A percentile compares a stretch with the other conserved stretches of the same genome.
Conservation (phyloP, 2,797 vertebrate genomes). For the Chelidonichthys spinosus region DNA sequence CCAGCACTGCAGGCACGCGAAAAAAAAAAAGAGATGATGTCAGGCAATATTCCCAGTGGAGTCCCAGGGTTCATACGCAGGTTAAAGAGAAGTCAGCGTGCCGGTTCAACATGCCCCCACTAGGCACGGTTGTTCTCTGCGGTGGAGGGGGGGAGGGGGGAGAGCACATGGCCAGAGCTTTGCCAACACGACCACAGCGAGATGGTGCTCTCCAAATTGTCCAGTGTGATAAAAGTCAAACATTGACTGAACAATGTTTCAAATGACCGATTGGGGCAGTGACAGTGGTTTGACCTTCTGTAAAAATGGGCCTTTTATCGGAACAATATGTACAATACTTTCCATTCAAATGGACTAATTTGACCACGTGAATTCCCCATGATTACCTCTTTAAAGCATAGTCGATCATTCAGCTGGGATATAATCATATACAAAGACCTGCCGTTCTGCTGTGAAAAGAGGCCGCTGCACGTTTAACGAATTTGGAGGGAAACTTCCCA, state of each 20-base stretch:
- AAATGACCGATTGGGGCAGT: conserved; percentile 72
- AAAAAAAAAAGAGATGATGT: conserved; percentile 44
- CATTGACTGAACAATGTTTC: conserved; percentile 59
- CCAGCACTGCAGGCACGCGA: conserved; percentile 66
- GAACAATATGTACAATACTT: conserved; percentile 75
- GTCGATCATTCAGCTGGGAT: conserved; percentile 55
- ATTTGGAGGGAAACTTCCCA: conserved; percentile 11
- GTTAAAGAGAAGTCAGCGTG: conserved; percentile 68
- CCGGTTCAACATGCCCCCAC: conserved; percentile 58
- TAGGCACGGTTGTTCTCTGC: conserved; percentile 60
- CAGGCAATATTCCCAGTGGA: conserved; percentile 68
- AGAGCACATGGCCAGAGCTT: conserved; percentile 46
- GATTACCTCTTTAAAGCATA: conserved; percentile 62
- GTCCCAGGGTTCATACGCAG: conserved; percentile 62
- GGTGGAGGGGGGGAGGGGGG: conserved; percentile 6
- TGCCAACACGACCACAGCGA: conserved; percentile 45
- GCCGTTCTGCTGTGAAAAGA: conserved; percentile 36
- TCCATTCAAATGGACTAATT: conserved; percentile 62
- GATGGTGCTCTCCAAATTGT: conserved; percentile 54
- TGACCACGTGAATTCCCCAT: conserved; percentile 34
- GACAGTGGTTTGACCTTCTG: conserved; percentile 70
- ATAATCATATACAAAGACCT: conserved; percentile 56
- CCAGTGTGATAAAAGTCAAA: conserved; percentile 62
- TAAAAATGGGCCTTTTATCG: conserved; percentile 54
- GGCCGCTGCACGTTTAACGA: conserved; percentile 16